A percentile compares a stretch with the other conserved stretches of the same genome.
phyloP scores from a whole-genome alignment of 2,888 invertebrate genomes.

The Nomada fabriciana region DNA sequence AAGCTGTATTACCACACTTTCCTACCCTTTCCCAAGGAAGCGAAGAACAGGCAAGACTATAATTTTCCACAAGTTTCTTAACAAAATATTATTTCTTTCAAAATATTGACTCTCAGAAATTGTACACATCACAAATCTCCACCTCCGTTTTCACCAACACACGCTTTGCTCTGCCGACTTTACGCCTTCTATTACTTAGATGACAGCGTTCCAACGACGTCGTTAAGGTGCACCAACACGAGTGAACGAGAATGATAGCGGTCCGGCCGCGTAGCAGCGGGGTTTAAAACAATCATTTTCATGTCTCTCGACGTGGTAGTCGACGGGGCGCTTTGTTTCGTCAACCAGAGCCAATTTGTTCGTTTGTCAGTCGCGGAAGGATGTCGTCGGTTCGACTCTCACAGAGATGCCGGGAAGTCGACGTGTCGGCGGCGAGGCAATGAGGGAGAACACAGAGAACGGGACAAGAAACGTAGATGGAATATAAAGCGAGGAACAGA shows the following conservation, averaged over 20 bases:
- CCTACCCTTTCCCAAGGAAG: no score
- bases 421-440: conserved; percentile 59
- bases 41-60: no score
- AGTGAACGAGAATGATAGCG: conserved; percentile 55
- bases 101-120: neutral
- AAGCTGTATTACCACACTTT: neutral
- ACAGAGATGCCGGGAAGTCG: conserved; percentile 23
- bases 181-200: conserved; percentile 48
- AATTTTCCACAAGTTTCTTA: no score
- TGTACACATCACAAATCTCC: conserved; percentile 7
- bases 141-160: conserved; percentile 35
- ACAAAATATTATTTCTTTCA: neutral
- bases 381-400: conserved; percentile 48
- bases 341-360: conserved; percentile 80
- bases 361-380: conserved; percentile 70
- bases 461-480: conserved; percentile 42
- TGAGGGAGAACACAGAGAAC: conserved; percentile 55
- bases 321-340: conserved; percentile 75
- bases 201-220: conserved; percentile 63
- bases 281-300: conserved; percentile 66
- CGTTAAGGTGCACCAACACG: conserved; percentile 63
- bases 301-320: conserved; percentile 48
- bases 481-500: conserved; percentile 48
- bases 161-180: conserved; percentile 24
- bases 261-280: conserved; percentile 68